Evolutionary conservation across 2,888 invertebrate species (phyloP).

Genomic region (Scaptomyza caliginosa): DNA sequence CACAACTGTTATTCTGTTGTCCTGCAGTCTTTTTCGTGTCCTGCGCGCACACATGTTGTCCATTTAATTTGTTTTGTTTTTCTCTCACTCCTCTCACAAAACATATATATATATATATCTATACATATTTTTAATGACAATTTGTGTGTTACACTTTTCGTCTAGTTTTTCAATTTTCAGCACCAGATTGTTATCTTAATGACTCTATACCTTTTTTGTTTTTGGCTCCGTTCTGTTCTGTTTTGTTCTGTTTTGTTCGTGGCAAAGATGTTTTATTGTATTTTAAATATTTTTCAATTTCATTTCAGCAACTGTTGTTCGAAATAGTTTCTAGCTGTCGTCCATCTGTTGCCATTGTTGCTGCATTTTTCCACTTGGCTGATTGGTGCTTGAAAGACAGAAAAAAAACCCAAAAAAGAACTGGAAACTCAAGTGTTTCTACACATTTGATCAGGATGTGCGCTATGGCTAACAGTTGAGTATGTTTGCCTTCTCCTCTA

Average conservation of each 20-base stretch:
- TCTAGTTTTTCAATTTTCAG: constrained; percentile 49
- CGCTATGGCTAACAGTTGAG: constrained; percentile 37
- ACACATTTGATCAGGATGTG: constrained; percentile 44
- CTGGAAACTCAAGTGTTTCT: constrained; percentile 61
- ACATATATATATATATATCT: not conserved
- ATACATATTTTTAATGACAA: constrained; percentile 66
- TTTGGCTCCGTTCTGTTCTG: constrained; percentile 6
- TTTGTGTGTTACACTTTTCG: constrained; percentile 70
- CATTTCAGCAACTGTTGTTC: constrained; percentile 68
- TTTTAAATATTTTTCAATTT: constrained; percentile 74
- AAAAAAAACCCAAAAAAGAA: too few relatives aligned
- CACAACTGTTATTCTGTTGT: constrained; percentile 59
- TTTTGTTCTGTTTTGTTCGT: constrained; percentile 1
- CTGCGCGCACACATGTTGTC: constrained; percentile 77
- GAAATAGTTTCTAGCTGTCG: constrained; percentile 11
- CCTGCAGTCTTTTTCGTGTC: too few relatives aligned
- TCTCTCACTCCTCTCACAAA: not conserved
- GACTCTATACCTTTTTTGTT: constrained; percentile 73
- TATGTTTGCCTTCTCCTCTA: constrained; percentile 34
- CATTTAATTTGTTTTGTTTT: constrained; percentile 59
- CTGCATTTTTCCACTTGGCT: constrained; percentile 69
- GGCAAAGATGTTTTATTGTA: constrained; percentile 58
- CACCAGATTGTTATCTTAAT: constrained; percentile 80
- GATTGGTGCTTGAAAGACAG: constrained; percentile 45
- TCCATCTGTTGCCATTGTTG: constrained; percentile 44